Base-by-base conservation (phyloP, 2,797 vertebrate species). In the Moxostoma hubbsi region DNA sequence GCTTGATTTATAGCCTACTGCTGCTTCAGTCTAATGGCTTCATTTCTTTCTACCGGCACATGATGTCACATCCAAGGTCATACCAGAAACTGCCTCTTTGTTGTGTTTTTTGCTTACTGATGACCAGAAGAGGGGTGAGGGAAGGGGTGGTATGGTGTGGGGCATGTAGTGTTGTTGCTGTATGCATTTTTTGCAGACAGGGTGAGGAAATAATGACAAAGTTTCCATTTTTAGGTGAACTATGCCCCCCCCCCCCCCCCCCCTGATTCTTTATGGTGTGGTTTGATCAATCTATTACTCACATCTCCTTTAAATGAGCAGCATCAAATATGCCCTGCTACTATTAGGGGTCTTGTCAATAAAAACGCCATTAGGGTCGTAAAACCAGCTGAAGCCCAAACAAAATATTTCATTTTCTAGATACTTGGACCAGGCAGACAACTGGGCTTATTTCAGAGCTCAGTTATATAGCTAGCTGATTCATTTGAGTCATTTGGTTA, bases 1-100 rank as follows among this genome's bases (percentile, higher is more conserved):
- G 95, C 95, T 96, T 99, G 98, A 99, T 99, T 98, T 99, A 99
- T 97, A 95, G 94, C 94, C 96, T 90, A 93, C 94, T 95, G 93
- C 95, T 93, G 95, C 96, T 95, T 97, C 95, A 95, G 95, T 94
- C 96, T 99, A 99, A 99, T 99, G 96, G 97, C 96, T 98, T 98
- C 96, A 98, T 98, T 97, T 97, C 97, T 98, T 98, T 96, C 96
- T 95, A 94, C 95, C 91, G 93, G 94, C 94, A 95, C 95, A 95
- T 97, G 97, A 98, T 97, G 96, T 97, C 96, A 97, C 96, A 96
- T 96, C 96, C 98, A 99, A 99, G 98, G 98, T 98, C 97, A 98
- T 94, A 95, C 95, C 90, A 89, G 95, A 95, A 95, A 96, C 94
- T 93, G 95, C 94, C 95, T 90, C 94, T 97, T 97, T 98, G 96